Evolutionary conservation across 2,797 vertebrate species (phyloP).

Genomic region (Ciconia nigra): DNA sequence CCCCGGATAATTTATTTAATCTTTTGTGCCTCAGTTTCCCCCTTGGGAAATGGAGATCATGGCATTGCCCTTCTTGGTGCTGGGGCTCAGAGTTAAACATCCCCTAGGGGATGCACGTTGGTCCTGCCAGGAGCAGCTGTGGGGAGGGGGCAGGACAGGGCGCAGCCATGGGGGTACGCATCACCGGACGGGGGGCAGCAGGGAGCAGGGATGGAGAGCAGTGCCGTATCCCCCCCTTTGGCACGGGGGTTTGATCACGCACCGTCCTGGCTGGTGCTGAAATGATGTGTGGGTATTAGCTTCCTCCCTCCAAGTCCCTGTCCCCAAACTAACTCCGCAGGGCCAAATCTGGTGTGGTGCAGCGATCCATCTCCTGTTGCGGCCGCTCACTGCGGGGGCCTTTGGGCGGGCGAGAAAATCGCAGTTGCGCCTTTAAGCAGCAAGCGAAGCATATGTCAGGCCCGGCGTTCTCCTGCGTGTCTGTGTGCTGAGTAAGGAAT

Average conservation of each 20-base stretch:
- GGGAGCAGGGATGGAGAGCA: background rate
- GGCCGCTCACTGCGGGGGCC: background rate
- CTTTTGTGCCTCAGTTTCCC: constrained; percentile 17
- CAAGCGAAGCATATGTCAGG: constrained; percentile 39
- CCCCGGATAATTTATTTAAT: background rate
- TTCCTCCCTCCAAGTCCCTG: background rate
- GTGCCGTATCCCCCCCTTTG: background rate
- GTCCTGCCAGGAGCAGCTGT: background rate
- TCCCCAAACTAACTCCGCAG: background rate
- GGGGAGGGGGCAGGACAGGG: background rate
- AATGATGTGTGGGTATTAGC: background rate
- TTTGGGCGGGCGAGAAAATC: background rate
- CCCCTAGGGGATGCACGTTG: background rate
- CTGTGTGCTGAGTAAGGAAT: constrained; percentile 94
- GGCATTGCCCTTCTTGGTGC: background rate
- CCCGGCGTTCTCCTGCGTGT: constrained; percentile 80
- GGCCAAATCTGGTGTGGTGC: background rate
- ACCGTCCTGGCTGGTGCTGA: background rate
- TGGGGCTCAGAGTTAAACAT: background rate
- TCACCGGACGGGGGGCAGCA: background rate
- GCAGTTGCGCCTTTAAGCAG: constrained; percentile 64
- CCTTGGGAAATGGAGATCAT: background rate
- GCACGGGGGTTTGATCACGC: background rate
- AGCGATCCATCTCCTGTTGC: background rate
- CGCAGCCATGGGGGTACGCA: background rate